Conservation (phyloP, 2,113 vertebrate genomes). For the Sinocyclocheilus maitianheensis region DNA sequence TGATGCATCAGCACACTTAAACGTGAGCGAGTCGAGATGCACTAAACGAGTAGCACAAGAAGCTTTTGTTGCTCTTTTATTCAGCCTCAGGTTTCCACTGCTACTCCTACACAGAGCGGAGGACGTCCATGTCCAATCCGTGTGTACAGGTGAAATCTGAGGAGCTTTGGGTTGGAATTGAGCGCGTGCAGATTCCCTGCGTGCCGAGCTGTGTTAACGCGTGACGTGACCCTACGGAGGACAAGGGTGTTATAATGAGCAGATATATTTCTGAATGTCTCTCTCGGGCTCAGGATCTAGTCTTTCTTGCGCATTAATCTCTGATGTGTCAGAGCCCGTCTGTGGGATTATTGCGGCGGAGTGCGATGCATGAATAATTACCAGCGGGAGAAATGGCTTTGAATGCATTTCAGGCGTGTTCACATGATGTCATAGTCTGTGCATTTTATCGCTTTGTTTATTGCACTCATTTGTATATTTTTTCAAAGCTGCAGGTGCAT, state of each 20-base stretch:
- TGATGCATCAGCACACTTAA: constrained; percentile 1
- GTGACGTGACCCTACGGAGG: neutral
- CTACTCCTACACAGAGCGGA: neutral
- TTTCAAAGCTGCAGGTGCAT: neutral
- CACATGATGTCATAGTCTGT: neutral
- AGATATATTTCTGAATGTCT: neutral
- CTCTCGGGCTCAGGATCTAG: constrained; percentile 1
- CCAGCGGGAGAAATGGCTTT: neutral
- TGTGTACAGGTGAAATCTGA: neutral
- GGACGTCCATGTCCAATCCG: neutral
- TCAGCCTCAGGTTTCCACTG: constrained; percentile 9
- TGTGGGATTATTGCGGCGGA: neutral
- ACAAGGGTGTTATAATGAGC: neutral
- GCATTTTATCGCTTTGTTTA: neutral
- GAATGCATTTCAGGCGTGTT: neutral
- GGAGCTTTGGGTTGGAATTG: neutral
- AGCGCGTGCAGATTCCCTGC: neutral
- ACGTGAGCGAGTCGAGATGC: neutral
- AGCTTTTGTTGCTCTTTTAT: constrained; percentile 17
- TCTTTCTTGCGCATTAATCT: neutral
- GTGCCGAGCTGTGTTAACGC: neutral
- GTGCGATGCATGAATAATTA: neutral
- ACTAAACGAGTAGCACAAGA: neutral
- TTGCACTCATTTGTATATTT: neutral
- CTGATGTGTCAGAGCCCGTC: neutral